These are phyloP conservation scores for Plectrocnemia conspersa DNA, from an alignment of 1,140 invertebrate species.

Conservation along the genomic window DNA sequence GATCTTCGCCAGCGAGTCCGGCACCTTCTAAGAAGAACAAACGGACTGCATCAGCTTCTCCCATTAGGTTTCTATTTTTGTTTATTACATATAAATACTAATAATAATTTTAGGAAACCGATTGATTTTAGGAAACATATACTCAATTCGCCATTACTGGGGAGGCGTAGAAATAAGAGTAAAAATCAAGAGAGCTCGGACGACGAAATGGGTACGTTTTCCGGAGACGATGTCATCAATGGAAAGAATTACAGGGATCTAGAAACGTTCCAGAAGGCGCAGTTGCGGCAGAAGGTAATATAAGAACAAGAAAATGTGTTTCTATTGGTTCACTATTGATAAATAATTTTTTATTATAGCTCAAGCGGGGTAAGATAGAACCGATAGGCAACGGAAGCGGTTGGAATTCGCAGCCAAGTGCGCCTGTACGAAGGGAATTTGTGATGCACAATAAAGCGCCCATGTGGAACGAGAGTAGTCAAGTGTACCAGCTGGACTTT, in stretches of 20 bases:
- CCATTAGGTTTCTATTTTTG: slow-evolving; percentile 56
- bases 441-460: slow-evolving; percentile 99
- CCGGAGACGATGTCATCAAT: slow-evolving; percentile 59
- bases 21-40: slow-evolving; percentile 66
- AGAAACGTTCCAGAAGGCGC: slow-evolving; percentile 92
- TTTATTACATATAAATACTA: not conserved
- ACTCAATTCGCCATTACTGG: slow-evolving; percentile 74
- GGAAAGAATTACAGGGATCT: slow-evolving; percentile 78
- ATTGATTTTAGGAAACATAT: slow-evolving; percentile 54
- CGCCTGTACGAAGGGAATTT: slow-evolving; percentile 68
- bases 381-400: slow-evolving; percentile 47
- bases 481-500: slow-evolving; percentile 99
- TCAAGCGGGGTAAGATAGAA: slow-evolving; percentile 61
- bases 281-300: slow-evolving; percentile 86
- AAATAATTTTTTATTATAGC: slow-evolving; percentile 42
- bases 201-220: slow-evolving; percentile 65
- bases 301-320: too few relatives aligned
- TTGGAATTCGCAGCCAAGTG: slow-evolving; percentile 40
- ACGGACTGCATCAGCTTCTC: slow-evolving; percentile 71
- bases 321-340: not conserved
- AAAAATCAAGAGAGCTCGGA: slow-evolving; percentile 80
- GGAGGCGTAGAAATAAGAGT: slow-evolving; percentile 66
- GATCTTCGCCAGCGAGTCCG: slow-evolving; percentile 67
- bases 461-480: slow-evolving; percentile 98
- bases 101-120: not conserved